Evolutionary conservation across 2,888 invertebrate genomes (phyloP).

Genomic region (Watsonalla cultraria): DNA sequence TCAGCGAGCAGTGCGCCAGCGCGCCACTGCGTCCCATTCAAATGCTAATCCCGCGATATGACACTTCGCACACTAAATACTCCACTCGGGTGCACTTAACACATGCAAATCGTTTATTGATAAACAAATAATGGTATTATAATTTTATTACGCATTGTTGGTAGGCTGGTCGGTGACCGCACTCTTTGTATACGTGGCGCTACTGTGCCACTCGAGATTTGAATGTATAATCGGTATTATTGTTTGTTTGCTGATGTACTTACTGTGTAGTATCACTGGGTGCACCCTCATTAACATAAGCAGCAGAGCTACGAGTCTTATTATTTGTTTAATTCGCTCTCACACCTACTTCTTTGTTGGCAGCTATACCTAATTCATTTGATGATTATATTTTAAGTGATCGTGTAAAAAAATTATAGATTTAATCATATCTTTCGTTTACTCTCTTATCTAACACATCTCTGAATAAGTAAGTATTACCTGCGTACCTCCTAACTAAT

Average conservation of each 20-base stretch:
- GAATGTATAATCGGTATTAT: constrained; percentile 58
- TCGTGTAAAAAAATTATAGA: no score
- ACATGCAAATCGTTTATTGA: constrained; percentile 73
- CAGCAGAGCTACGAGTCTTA: background rate
- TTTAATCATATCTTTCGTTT: background rate
- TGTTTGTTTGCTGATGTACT: constrained; percentile 32
- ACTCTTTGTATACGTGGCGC: constrained; percentile 39
- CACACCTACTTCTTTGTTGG: background rate
- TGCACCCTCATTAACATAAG: constrained; percentile 1
- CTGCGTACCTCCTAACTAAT: no score
- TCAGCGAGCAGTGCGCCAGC: constrained; percentile 9
- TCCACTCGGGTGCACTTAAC: constrained; percentile 50
- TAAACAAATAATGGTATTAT: constrained; percentile 72
- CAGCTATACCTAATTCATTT: no score
- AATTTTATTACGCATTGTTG: constrained; percentile 67
- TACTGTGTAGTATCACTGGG: constrained; percentile 5
- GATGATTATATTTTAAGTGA: no score
- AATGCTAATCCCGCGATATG: constrained; percentile 54
- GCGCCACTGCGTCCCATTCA: constrained; percentile 44
- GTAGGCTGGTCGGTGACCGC: constrained; percentile 51
- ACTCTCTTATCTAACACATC: no score
- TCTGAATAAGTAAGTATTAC: no score
- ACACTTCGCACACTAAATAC: constrained; percentile 37
- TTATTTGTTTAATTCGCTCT: background rate
- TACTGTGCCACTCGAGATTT: constrained; percentile 42